Percentiles rank a stretch among this genome's conserved stretches.
These are phyloP conservation scores for Boloria selene DNA, from an alignment of 2,888 invertebrate genomes.

Conservation along the genomic window DNA sequence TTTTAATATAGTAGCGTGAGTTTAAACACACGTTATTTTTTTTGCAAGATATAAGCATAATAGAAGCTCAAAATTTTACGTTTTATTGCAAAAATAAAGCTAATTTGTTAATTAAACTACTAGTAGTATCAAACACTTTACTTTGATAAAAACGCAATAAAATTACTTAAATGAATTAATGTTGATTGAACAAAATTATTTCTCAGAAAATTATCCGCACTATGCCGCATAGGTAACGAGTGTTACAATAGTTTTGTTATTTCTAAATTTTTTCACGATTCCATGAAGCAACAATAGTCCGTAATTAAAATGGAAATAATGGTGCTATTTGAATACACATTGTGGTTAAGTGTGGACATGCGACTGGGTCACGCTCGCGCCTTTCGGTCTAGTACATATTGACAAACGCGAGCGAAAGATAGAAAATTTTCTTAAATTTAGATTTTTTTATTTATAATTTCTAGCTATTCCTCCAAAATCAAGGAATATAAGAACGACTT, in stretches of 20 bases:
- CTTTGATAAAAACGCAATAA: no score
- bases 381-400: conserved; percentile 5
- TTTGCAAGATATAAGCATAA: no score
- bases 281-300: conserved; percentile 36
- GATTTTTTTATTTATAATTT: neutral
- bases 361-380: conserved; percentile 34
- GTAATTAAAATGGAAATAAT: conserved; percentile 39
- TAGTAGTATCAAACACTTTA: no score
- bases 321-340: conserved; percentile 39
- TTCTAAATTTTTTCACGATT: conserved; percentile 23
- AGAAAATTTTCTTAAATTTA: neutral
- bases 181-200: neutral
- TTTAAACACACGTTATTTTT: no score
- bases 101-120: no score
- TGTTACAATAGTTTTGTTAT: conserved; percentile 22
- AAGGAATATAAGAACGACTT: no score
- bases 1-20: no score
- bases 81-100: no score
- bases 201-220: conserved; percentile 16
- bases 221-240: conserved; percentile 29
- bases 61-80: no score
- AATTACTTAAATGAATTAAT: no score
- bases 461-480: neutral
- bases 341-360: conserved; percentile 32
- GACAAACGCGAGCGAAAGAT: neutral